phyloP scores from a whole-genome alignment of 1,140 invertebrate genomes.

The honey bee (Apis mellifera) region Amel_HAv3.1 CM009931.2:17050001-17050500 shows the following conservation, averaged over 20 bases:
- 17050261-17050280: too few relatives aligned
- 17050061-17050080: conserved; percentile 20
- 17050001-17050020: conserved; percentile 43
- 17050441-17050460: neutral
- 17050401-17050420: conserved; percentile 30
- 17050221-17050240: neutral
- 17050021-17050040: conserved; percentile 27
- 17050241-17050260: neutral
- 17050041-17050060: neutral
- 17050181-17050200: too few relatives aligned
- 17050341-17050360: conserved; percentile 27
- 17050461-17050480: neutral
- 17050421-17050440: neutral
- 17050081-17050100: neutral
- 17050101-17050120: conserved; percentile 18
- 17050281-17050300: conserved; percentile 21
- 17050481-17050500: too few relatives aligned
- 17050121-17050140: neutral
- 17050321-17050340: conserved; percentile 5
- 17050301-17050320: neutral
- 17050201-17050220: too few relatives aligned
- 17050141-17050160: too few relatives aligned
- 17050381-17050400: conserved; percentile 27
- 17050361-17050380: conserved; percentile 32
- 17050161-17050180: neutral